phyloP scores from a whole-genome alignment of 2,888 invertebrate genomes.

The Lepidochrysops patricia region DNA sequence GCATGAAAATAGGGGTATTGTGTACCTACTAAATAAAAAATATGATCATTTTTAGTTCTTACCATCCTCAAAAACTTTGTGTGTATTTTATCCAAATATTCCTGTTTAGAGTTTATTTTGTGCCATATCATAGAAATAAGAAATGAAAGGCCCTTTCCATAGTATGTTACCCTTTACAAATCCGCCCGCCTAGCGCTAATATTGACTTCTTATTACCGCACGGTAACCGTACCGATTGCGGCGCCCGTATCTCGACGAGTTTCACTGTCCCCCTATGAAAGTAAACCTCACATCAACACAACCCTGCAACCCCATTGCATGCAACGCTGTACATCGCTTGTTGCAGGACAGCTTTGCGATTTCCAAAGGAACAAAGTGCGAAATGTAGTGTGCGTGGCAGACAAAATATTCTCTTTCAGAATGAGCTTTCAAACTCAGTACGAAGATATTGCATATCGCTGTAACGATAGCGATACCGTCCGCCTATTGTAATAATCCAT shows the following conservation, averaged over 20 bases:
- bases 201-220: conserved; percentile 45
- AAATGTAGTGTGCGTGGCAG: conserved; percentile 11
- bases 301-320: background rate
- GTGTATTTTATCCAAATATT: too few relatives aligned
- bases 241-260: conserved; percentile 22
- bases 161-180: conserved; percentile 26
- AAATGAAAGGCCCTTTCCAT: conserved; percentile 32
- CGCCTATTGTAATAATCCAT: conserved; percentile 33
- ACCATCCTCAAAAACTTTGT: too few relatives aligned
- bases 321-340: conserved; percentile 4
- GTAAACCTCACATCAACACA: conserved; percentile 11
- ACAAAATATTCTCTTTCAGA: background rate
- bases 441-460: conserved; percentile 21
- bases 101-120: too few relatives aligned
- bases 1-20: too few relatives aligned
- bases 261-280: conserved; percentile 15
- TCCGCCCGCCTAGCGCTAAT: conserved; percentile 56
- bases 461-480: conserved; percentile 34
- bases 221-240: conserved; percentile 31
- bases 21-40: too few relatives aligned
- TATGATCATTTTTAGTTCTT: too few relatives aligned
- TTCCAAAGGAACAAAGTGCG: background rate
- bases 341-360: background rate
- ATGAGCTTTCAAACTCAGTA: background rate
- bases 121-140: background rate